These are phyloP conservation scores for Rhipidura dahli DNA, from an alignment of 2,113 vertebrate species.

Conservation along the genomic window DNA sequence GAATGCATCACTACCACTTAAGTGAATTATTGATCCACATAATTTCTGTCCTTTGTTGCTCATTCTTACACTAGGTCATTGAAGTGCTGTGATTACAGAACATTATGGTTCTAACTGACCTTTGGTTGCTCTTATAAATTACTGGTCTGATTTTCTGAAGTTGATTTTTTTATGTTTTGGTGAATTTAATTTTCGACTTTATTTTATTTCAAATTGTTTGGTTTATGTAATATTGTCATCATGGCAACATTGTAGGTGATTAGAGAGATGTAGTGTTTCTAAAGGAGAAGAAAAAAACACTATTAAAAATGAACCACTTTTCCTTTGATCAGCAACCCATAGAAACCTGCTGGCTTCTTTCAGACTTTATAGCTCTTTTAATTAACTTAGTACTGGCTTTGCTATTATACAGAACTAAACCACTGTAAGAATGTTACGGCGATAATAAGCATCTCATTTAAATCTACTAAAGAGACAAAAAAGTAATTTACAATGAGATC, in stretches of 20 bases:
- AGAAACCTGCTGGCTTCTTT: conserved; percentile 69
- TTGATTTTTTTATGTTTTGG: neutral
- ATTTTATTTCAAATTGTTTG: neutral
- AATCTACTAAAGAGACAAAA: conserved; percentile 42
- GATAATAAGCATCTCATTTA: conserved; percentile 59
- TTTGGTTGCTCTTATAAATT: neutral
- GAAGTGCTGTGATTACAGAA: neutral
- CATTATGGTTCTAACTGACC: neutral
- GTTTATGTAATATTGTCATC: conserved; percentile 36
- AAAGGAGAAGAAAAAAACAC: conserved; percentile 25
- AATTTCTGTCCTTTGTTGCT: neutral
- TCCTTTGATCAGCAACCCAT: conserved; percentile 55
- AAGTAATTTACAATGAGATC: conserved; percentile 34
- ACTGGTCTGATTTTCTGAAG: neutral
- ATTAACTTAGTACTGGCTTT: conserved; percentile 71
- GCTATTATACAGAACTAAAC: conserved; percentile 61
- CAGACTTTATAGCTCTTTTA: conserved; percentile 65
- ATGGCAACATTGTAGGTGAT: neutral
- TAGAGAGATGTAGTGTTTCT: conserved; percentile 25
- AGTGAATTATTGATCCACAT: neutral
- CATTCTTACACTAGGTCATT: neutral
- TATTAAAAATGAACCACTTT: conserved; percentile 51
- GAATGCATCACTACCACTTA: neutral
- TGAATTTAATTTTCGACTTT: conserved; percentile 9
- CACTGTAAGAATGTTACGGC: conserved; percentile 47